Evolutionary conservation across 2,113 vertebrate genomes (phyloP).

Genomic region (Xiphias gladius): DNA sequence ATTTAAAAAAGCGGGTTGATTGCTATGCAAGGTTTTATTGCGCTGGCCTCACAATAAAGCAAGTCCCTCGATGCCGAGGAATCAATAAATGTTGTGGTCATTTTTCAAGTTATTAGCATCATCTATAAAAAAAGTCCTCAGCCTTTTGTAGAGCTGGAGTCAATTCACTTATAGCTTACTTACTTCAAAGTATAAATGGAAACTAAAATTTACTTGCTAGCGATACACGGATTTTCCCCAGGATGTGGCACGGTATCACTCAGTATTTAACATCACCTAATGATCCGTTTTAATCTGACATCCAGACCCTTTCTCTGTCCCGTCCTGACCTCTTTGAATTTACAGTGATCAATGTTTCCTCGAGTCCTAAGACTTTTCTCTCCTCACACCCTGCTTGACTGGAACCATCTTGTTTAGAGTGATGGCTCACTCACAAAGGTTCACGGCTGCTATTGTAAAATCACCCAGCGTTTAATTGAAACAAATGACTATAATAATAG

Average conservation of each 20-base stretch:
- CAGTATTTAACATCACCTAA: slow-evolving; percentile 17
- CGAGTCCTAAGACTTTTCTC: slow-evolving; percentile 56
- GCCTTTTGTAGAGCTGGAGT: slow-evolving; percentile 2
- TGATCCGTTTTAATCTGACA: slow-evolving; percentile 19
- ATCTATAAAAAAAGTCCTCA: slow-evolving; percentile 39
- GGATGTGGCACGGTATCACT: background rate
- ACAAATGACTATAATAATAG: slow-evolving; percentile 99
- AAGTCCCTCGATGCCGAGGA: background rate
- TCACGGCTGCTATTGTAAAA: slow-evolving; percentile 99
- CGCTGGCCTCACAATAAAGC: slow-evolving; percentile 48
- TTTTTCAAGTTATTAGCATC: slow-evolving; percentile 36
- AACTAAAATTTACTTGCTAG: slow-evolving; percentile 4
- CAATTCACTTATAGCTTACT: slow-evolving; percentile 23
- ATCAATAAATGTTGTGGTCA: slow-evolving; percentile 44
- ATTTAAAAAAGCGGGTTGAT: slow-evolving; percentile 57
- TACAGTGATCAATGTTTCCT: slow-evolving; percentile 52
- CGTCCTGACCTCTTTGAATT: slow-evolving; percentile 31
- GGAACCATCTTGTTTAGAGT: slow-evolving; percentile 98
- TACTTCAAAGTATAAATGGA: slow-evolving; percentile 22
- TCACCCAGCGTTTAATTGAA: slow-evolving; percentile 99
- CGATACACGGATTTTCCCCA: background rate
- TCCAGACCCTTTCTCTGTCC: background rate
- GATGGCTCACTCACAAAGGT: slow-evolving; percentile 96
- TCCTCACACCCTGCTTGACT: slow-evolving; percentile 80
- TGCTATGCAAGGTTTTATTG: slow-evolving; percentile 53